Evolutionary conservation across 2,113 vertebrate species (phyloP).

Genomic region (Psilopogon haemacephalus): DNA sequence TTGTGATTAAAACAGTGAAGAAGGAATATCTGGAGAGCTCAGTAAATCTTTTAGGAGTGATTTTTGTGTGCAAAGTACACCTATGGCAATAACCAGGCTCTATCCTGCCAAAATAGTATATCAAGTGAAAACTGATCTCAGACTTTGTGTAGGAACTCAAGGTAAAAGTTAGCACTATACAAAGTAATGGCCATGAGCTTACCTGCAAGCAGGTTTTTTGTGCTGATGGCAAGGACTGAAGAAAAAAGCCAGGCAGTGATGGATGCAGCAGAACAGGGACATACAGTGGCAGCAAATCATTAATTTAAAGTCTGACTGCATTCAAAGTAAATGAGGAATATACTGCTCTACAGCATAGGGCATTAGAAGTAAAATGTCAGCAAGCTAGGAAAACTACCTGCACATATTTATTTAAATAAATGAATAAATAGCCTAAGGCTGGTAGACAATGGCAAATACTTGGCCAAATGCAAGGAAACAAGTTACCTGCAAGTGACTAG

Average conservation of each 20-base stretch:
- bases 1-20: neutral
- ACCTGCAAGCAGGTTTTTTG: neutral
- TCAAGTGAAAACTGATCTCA: neutral
- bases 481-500: neutral
- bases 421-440: neutral
- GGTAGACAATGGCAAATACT: neutral
- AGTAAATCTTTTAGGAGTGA: neutral
- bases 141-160: neutral
- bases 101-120: neutral
- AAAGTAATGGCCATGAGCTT: neutral
- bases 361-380: neutral
- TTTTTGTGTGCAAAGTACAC: neutral
- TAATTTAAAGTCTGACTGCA: neutral
- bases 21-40: neutral
- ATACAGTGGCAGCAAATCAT: neutral
- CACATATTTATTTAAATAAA: neutral
- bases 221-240: neutral
- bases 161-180: neutral
- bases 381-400: neutral
- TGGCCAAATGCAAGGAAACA: neutral
- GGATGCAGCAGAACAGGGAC: neutral
- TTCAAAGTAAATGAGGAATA: neutral
- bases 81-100: neutral
- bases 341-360: neutral
- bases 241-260: neutral